Conservation (phyloP, 1,140 invertebrate genomes). For the Mizuhopecten yessoensis region DNA sequence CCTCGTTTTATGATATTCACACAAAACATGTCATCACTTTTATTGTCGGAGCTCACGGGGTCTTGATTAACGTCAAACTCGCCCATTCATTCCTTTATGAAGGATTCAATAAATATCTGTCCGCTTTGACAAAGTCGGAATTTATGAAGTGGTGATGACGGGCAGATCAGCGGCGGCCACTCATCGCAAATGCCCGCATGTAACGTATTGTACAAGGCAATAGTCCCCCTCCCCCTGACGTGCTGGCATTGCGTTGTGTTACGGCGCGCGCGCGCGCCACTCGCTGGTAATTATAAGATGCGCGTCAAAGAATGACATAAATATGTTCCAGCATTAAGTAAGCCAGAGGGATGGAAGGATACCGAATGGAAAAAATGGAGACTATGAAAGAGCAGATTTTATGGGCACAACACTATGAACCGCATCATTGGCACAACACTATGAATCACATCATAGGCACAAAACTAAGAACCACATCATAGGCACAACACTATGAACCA, state of each 20-base stretch:
- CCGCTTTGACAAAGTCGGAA: constrained; percentile 31
- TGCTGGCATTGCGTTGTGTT: not conserved
- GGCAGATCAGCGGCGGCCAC: not conserved
- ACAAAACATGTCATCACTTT: constrained; percentile 38
- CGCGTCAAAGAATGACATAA: not conserved
- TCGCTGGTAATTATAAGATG: not conserved
- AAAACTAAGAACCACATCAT: too few species aligned
- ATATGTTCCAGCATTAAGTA: constrained; percentile 11
- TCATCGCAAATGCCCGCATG: not conserved
- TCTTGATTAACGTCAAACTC: constrained; percentile 33
- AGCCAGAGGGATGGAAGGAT: not conserved
- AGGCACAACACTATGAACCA: too few species aligned
- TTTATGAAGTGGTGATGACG: not conserved
- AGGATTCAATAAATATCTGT: constrained; percentile 39
- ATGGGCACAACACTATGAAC: too few species aligned
- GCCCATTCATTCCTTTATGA: constrained; percentile 32
- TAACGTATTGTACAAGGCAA: not conserved
- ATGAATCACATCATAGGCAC: too few species aligned
- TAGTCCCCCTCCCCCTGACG: not conserved
- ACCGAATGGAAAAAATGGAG: too few species aligned
- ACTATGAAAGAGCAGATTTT: not conserved
- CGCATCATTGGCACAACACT: too few species aligned
- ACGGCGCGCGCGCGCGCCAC: not conserved
- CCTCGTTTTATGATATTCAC: constrained; percentile 27
- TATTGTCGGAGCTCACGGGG: constrained; percentile 31